Conservation (phyloP, 2,888 invertebrate genomes). For the Agriopis aurantiaria region DNA sequence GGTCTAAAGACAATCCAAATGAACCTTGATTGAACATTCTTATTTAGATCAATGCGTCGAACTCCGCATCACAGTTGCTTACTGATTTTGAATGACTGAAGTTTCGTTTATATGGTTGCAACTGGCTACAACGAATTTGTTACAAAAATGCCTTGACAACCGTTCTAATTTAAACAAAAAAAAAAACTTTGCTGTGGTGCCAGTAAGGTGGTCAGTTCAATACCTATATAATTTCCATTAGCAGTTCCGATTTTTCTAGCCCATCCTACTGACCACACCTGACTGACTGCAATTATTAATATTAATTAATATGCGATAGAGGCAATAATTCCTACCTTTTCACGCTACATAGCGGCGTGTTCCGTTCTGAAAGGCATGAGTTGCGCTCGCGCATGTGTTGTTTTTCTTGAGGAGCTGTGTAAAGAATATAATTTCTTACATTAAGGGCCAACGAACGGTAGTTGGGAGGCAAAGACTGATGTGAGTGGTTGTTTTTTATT, state of each 20-base stretch:
- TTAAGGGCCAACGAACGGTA: conserved; percentile 13
- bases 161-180: too few species aligned
- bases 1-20: too few species aligned
- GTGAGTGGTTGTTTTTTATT: background rate
- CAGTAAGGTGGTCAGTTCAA: too few species aligned
- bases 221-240: background rate
- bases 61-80: too few species aligned
- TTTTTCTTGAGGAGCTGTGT: conserved; percentile 36
- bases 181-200: too few species aligned
- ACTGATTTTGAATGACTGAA: too few species aligned
- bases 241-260: conserved; percentile 11
- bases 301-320: conserved; percentile 38
- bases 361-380: conserved; percentile 62
- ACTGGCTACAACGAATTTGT: too few species aligned
- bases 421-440: conserved; percentile 31
- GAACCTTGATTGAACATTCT: too few species aligned
- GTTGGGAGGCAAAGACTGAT: background rate
- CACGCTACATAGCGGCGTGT: conserved; percentile 59
- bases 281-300: conserved; percentile 39
- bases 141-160: too few species aligned
- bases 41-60: too few species aligned
- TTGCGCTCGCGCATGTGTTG: conserved; percentile 27
- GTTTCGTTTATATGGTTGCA: too few species aligned
- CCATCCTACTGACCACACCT: conserved; percentile 28
- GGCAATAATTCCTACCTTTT: conserved; percentile 42